Conservation (phyloP, 2,888 invertebrate genomes). For the Chironomus riparius region DNA sequence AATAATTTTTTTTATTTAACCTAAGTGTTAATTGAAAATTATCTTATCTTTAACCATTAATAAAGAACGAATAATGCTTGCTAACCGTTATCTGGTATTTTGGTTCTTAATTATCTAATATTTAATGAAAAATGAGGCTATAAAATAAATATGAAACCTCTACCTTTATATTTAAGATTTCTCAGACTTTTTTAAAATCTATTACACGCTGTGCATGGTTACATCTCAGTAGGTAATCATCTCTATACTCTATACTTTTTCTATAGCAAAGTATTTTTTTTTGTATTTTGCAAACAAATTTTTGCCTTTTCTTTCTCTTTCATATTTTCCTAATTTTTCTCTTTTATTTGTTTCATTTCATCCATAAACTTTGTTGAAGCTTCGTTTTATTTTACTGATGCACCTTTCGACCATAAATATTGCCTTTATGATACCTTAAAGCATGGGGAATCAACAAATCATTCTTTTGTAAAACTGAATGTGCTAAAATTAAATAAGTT, state of each 20-base stretch:
- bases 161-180: neutral
- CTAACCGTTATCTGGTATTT: neutral
- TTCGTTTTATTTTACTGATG: neutral
- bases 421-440: slow-evolving; percentile 7
- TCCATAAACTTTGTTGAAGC: neutral
- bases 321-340: neutral
- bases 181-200: neutral
- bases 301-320: neutral
- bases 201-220: slow-evolving; percentile 6
- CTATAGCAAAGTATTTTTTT: neutral
- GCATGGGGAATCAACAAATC: neutral
- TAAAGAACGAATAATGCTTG: neutral
- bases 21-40: no score
- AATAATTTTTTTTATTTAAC: neutral
- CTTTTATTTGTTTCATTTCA: neutral
- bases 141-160: neutral
- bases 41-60: no score
- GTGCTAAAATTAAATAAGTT: neutral
- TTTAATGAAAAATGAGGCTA: neutral
- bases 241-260: neutral
- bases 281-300: slow-evolving; percentile 20
- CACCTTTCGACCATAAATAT: slow-evolving; percentile 26
- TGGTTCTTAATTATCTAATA: neutral
- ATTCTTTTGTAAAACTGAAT: neutral
- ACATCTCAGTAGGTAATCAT: slow-evolving; percentile 10